These are phyloP conservation scores for Caranx ignobilis DNA, from an alignment of 2,113 vertebrate species.

Conservation along the genomic window DNA sequence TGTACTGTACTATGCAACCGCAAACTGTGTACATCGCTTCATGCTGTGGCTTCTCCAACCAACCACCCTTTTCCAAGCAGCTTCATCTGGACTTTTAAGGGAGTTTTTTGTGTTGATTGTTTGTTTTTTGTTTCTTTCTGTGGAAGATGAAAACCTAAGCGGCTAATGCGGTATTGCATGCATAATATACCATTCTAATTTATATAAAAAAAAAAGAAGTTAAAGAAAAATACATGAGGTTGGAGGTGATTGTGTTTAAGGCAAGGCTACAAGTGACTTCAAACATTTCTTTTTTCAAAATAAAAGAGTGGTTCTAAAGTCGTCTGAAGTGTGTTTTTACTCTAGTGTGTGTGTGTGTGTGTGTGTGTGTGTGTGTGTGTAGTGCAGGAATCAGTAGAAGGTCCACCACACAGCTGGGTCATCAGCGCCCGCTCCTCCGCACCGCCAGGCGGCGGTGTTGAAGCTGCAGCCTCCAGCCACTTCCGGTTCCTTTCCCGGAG, in stretches of 20 bases:
- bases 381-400: too few relatives aligned
- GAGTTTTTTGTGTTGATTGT: conserved; percentile 67
- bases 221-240: conserved; percentile 73
- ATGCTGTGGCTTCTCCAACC: conserved; percentile 76
- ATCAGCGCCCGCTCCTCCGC: too few relatives aligned
- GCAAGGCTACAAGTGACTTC: conserved; percentile 79
- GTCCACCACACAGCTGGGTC: too few relatives aligned
- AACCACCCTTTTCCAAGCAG: conserved; percentile 63
- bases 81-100: conserved; percentile 75
- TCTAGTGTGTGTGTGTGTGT: not conserved
- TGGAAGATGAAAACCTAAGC: conserved; percentile 78
- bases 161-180: conserved; percentile 85
- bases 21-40: conserved; percentile 81
- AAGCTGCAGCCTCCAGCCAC: too few relatives aligned
- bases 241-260: conserved; percentile 79
- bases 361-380: too few relatives aligned
- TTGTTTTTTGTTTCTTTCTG: conserved; percentile 72
- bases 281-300: conserved; percentile 81
- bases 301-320: conserved; percentile 74
- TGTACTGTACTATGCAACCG: conserved; percentile 83
- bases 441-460: too few relatives aligned
- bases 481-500: too few relatives aligned
- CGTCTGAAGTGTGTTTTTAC: conserved; percentile 15
- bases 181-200: conserved; percentile 83
- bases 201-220: conserved; percentile 76